phyloP scores from a whole-genome alignment of 2,797 vertebrate species.

The Micromesistius poutassou region DNA sequence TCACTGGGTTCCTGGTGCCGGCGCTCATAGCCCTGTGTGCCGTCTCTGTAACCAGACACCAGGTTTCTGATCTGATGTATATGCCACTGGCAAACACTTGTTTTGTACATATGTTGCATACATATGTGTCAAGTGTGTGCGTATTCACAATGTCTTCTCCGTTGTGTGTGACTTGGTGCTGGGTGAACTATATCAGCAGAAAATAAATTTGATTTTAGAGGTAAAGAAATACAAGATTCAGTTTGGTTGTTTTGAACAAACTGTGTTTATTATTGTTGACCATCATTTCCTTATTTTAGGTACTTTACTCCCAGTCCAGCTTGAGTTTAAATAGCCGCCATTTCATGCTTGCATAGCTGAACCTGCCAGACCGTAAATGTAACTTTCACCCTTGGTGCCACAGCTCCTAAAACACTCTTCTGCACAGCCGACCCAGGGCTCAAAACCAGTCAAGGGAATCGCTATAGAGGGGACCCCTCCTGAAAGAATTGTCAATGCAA shows the following conservation, averaged over 20 bases:
- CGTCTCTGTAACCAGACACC: neutral
- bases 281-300: slow-evolving; percentile 38
- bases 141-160: neutral
- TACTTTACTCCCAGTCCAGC: slow-evolving; percentile 64
- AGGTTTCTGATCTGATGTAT: neutral
- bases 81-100: neutral
- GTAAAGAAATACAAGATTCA: neutral
- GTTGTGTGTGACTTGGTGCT: neutral
- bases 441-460: neutral
- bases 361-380: slow-evolving; percentile 68
- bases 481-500: neutral
- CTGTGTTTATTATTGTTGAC: slow-evolving; percentile 11
- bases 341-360: slow-evolving; percentile 72
- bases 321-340: slow-evolving; percentile 52
- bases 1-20: neutral
- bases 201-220: neutral
- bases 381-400: neutral
- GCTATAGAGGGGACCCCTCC: neutral
- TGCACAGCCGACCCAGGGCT: neutral
- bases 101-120: neutral
- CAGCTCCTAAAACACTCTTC: neutral
- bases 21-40: neutral
- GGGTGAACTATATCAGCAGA: neutral
- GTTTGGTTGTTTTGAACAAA: slow-evolving; percentile 34
- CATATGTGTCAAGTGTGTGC: neutral